These are phyloP conservation scores for Aethes cnicana DNA, from an alignment of 2,888 invertebrate genomes.

Conservation along the genomic window DNA sequence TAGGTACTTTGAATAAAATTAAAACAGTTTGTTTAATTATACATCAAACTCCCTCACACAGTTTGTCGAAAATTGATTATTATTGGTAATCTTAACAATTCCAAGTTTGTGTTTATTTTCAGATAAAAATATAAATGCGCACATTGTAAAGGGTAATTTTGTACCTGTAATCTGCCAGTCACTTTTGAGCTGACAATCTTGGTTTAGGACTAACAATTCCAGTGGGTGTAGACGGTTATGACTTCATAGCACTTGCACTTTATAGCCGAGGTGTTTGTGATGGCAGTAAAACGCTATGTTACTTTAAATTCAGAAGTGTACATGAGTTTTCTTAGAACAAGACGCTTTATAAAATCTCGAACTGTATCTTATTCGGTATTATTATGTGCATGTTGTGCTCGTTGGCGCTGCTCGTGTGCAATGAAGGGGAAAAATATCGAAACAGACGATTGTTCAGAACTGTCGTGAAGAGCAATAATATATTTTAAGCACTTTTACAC, in stretches of 20 bases:
- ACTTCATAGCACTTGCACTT: constrained; percentile 16
- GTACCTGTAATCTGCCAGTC: too few species aligned
- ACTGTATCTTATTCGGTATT: neutral
- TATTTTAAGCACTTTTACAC: too few species aligned
- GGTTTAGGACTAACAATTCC: constrained; percentile 24
- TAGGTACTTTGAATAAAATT: too few species aligned
- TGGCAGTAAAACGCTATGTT: constrained; percentile 12
- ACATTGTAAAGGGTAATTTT: too few species aligned
- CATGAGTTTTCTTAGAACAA: constrained; percentile 5
- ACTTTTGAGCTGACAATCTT: constrained; percentile 14
- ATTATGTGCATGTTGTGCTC: neutral
- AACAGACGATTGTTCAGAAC: too few species aligned
- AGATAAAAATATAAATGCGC: too few species aligned
- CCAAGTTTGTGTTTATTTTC: too few species aligned
- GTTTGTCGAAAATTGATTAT: too few species aligned
- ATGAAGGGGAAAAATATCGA: neutral
- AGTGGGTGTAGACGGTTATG: constrained; percentile 24
- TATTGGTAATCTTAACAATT: too few species aligned
- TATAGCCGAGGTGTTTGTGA: constrained; percentile 15
- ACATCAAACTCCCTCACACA: too few species aligned
- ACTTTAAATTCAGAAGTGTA: constrained; percentile 6
- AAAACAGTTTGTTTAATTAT: too few species aligned
- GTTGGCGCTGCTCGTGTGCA: neutral
- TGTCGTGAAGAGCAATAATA: too few species aligned
- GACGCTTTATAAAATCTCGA: neutral